Percentiles rank a stretch among this genome's conserved stretches.
Conservation (phyloP, 1,140 invertebrate genomes). For the Hydropsyche tenuis region DNA sequence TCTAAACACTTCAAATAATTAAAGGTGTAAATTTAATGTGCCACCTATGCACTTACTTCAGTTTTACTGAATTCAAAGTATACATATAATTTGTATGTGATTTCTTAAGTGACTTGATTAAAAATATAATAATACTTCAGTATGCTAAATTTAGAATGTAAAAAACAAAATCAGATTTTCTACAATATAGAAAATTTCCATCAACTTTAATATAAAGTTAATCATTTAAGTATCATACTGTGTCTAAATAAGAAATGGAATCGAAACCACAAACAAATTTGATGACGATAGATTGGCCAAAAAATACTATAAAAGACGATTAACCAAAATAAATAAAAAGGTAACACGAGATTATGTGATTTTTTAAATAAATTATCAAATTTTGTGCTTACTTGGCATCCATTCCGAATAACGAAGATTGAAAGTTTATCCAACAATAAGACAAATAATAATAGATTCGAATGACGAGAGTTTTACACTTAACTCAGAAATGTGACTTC, state of each 20-base stretch:
- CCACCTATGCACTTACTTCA: not conserved
- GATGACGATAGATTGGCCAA: not conserved
- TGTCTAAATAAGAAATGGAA: not conserved
- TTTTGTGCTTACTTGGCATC: not conserved
- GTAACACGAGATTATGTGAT: not conserved
- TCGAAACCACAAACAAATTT: not conserved
- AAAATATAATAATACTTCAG: not conserved
- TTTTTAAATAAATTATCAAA: not conserved
- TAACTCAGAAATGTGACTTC: conserved; percentile 41
- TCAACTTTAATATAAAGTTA: conserved; percentile 24
- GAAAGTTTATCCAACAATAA: not conserved
- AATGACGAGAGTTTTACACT: conserved; percentile 45
- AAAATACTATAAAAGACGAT: not conserved
- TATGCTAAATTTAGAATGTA: no score
- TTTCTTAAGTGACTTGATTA: not conserved
- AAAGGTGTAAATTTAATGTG: conserved; percentile 14
- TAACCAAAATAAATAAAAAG: not conserved
- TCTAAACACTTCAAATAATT: no score
- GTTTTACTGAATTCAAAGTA: not conserved
- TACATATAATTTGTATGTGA: conserved; percentile 8
- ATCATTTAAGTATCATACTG: conserved; percentile 8
- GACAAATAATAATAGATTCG: not conserved
- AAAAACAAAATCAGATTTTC: no score
- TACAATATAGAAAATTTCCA: no score
- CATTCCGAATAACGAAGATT: not conserved